These are phyloP conservation scores for Gephyroberyx darwinii DNA, from an alignment of 2,797 vertebrate genomes.

Conservation along the genomic window DNA sequence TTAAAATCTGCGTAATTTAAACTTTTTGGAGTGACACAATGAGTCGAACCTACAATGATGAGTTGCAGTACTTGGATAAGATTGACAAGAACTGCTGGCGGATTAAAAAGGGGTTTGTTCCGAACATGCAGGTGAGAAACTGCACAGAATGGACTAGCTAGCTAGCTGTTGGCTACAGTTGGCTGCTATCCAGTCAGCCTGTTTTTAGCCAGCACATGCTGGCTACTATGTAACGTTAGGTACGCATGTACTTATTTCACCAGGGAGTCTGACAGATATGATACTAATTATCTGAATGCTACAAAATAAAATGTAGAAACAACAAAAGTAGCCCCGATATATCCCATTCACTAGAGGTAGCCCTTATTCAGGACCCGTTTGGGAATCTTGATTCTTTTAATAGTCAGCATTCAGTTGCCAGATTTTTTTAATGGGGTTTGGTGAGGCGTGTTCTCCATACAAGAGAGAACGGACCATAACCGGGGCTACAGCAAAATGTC, in stretches of 20 bases:
- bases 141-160: not conserved
- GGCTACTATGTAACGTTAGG: not conserved
- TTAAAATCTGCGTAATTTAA: not conserved
- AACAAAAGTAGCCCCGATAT: too few species aligned
- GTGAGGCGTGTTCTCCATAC: too few species aligned
- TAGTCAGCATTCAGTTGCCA: too few species aligned
- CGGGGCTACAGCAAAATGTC: too few species aligned
- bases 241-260: not conserved
- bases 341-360: too few species aligned
- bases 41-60: conserved; percentile 95
- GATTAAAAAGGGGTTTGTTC: conserved; percentile 96
- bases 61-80: conserved; percentile 94
- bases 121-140: conserved; percentile 92
- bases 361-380: too few species aligned
- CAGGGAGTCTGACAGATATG: not conserved
- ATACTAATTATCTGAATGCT: not conserved
- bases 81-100: conserved; percentile 90
- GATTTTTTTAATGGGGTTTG: too few species aligned
- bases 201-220: conserved; percentile 15
- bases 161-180: conserved; percentile 2
- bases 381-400: too few species aligned
- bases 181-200: not conserved
- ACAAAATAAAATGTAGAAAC: not conserved
- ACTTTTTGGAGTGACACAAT: conserved; percentile 66
- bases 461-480: too few species aligned